A percentile compares a stretch with the other conserved stretches of the same genome.
These are phyloP conservation scores for Panzeria rudis DNA, from an alignment of 2,888 invertebrate species.

Conservation along the genomic window DNA sequence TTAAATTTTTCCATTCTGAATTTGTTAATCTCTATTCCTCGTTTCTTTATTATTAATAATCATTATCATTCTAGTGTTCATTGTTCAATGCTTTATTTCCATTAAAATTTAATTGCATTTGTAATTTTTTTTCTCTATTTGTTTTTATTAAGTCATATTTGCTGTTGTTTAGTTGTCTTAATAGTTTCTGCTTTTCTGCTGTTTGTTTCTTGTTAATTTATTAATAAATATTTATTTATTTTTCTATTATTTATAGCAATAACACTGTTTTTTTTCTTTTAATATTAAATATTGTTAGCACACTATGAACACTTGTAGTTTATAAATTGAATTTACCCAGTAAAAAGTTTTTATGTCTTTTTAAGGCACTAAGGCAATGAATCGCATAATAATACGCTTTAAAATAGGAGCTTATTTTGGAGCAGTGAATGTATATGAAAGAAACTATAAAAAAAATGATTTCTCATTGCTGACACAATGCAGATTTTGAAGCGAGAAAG, in stretches of 20 bases:
- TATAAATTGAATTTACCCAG: background rate
- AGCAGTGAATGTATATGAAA: no score
- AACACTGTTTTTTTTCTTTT: constrained; percentile 9
- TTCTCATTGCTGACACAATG: no score
- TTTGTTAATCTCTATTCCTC: constrained; percentile 49
- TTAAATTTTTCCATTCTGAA: constrained; percentile 36
- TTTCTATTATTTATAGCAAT: constrained; percentile 14
- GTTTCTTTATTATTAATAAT: constrained; percentile 35
- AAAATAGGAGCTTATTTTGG: no score
- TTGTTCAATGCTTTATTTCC: constrained; percentile 48
- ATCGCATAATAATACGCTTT: no score
- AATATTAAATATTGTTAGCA: background rate
- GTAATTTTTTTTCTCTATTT: constrained; percentile 17
- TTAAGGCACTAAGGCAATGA: no score
- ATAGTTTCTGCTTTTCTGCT: constrained; percentile 17
- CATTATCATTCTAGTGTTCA: constrained; percentile 17
- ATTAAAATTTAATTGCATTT: constrained; percentile 65
- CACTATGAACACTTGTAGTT: background rate
- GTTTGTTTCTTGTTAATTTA: constrained; percentile 32
- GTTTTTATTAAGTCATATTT: background rate
- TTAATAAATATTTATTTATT: constrained; percentile 21
- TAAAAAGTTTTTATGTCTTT: no score
- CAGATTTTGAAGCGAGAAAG: no score
- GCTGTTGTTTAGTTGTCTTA: constrained; percentile 27
- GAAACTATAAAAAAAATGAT: no score